A percentile compares a stretch with the other conserved stretches of the same genome.
Evolutionary conservation across 1,140 invertebrate genomes (phyloP).

Genomic region (Bilobella aurantiaca): DNA sequence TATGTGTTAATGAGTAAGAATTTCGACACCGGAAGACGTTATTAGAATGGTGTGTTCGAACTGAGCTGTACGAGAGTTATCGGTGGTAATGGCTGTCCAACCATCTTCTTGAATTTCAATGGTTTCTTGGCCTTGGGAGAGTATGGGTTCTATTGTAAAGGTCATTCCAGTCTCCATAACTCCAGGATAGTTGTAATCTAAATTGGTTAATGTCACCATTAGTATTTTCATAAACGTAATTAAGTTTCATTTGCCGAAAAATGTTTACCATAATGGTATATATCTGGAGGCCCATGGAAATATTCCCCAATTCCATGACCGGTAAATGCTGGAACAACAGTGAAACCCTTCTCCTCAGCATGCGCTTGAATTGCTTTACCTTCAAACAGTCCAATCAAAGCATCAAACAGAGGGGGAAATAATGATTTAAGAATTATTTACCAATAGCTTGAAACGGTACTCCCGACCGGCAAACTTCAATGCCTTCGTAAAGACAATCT

Average conservation of each 20-base stretch:
- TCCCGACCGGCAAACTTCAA: conserved; percentile 64
- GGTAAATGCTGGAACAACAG: conserved; percentile 65
- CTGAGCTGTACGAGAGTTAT: conserved; percentile 71
- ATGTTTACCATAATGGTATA: conserved; percentile 54
- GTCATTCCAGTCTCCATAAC: conserved; percentile 77
- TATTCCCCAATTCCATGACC: conserved; percentile 88
- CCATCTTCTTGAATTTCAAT: conserved; percentile 66
- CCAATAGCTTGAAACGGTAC: conserved; percentile 65
- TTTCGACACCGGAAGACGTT: conserved; percentile 57
- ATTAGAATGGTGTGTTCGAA: conserved; percentile 85
- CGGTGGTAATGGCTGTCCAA: conserved; percentile 73
- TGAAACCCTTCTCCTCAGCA: conserved; percentile 52
- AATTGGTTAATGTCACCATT: background rate
- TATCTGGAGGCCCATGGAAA: conserved; percentile 85
- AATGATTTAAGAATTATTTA: conserved; percentile 34
- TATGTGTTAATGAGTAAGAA: conserved; percentile 49
- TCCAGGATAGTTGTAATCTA: conserved; percentile 59
- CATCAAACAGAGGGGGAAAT: conserved; percentile 1
- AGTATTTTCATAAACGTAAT: background rate
- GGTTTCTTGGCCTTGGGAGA: conserved; percentile 58
- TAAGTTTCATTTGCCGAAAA: background rate
- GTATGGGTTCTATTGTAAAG: conserved; percentile 87
- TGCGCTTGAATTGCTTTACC: conserved; percentile 51
- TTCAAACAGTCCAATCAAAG: conserved; percentile 29
- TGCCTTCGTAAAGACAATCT: conserved; percentile 60